phyloP scores from a whole-genome alignment of 2,113 vertebrate species.

The Siniperca chuatsi region DNA sequence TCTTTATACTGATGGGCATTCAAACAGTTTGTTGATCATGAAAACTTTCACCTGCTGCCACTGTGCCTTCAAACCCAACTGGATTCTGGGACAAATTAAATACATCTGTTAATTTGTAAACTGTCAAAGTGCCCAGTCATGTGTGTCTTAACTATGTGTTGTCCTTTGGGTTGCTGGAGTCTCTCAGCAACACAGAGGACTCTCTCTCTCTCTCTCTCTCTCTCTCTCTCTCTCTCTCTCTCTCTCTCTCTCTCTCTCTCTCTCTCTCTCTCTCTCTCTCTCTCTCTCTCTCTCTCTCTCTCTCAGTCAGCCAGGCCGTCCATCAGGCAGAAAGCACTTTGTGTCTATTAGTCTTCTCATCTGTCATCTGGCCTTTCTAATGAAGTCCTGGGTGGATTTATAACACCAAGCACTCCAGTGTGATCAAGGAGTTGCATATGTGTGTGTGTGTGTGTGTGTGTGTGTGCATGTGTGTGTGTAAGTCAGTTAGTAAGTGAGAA shows the following conservation, averaged over 20 bases:
- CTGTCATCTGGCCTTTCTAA: constrained; percentile 74
- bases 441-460: background rate
- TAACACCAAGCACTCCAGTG: constrained; percentile 16
- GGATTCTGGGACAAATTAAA: constrained; percentile 39
- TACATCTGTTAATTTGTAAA: constrained; percentile 51
- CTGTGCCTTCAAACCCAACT: constrained; percentile 22
- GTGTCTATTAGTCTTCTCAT: constrained; percentile 72
- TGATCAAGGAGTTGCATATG: constrained; percentile 10
- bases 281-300: constrained; percentile 40
- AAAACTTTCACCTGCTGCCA: constrained; percentile 10
- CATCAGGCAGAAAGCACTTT: constrained; percentile 68
- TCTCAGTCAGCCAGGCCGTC: constrained; percentile 32
- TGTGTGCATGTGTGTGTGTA: constrained; percentile 20
- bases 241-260: constrained; percentile 30
- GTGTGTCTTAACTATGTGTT: constrained; percentile 39
- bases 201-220: constrained; percentile 18
- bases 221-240: constrained; percentile 7
- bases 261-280: no score
- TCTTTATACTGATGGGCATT: background rate
- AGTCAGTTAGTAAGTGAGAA: background rate
- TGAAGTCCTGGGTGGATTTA: constrained; percentile 77
- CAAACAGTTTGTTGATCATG: constrained; percentile 20
- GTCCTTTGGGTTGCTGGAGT: constrained; percentile 9
- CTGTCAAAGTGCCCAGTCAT: constrained; percentile 30
- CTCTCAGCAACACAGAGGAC: background rate